phyloP scores from a whole-genome alignment of 2,888 invertebrate genomes.

The Leptopilina drosophilae region DNA sequence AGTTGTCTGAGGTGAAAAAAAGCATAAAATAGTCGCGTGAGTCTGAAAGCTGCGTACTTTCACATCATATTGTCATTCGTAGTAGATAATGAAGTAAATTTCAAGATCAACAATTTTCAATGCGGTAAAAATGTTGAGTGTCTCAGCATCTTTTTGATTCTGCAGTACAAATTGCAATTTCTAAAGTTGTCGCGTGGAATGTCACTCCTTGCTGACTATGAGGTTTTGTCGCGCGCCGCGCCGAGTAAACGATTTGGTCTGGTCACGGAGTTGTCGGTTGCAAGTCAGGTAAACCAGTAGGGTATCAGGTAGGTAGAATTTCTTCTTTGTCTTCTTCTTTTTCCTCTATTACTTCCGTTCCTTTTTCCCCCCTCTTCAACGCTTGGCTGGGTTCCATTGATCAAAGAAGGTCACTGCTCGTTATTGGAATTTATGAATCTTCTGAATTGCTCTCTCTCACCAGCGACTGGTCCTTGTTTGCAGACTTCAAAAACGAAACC shows the following conservation, averaged over 20 bases:
- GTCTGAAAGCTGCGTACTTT: too few species aligned
- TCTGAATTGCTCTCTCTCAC: slow-evolving; percentile 10
- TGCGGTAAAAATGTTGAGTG: slow-evolving; percentile 10
- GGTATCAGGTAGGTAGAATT: slow-evolving; percentile 50
- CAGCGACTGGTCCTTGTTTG: slow-evolving; percentile 1
- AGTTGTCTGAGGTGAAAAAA: too few species aligned
- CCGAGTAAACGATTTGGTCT: slow-evolving; percentile 58
- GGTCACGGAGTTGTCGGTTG: slow-evolving; percentile 60
- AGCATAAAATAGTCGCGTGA: too few species aligned
- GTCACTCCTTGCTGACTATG: slow-evolving; percentile 32
- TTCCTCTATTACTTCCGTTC: slow-evolving; percentile 52
- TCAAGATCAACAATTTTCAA: too few species aligned
- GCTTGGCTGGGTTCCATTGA: slow-evolving; percentile 55
- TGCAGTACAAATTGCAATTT: slow-evolving; percentile 39
- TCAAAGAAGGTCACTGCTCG: slow-evolving; percentile 44
- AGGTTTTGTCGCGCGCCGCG: slow-evolving; percentile 31
- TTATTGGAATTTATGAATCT: slow-evolving; percentile 40
- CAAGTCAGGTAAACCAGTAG: slow-evolving; percentile 61
- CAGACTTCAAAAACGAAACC: slow-evolving; percentile 9
- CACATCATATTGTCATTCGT: too few species aligned
- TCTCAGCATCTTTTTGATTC: slow-evolving; percentile 23
- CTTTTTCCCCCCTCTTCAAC: slow-evolving; percentile 42
- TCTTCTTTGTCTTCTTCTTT: slow-evolving; percentile 62
- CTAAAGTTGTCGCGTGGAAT: slow-evolving; percentile 33
- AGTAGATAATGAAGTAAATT: too few species aligned